Conservation (phyloP, 2,888 invertebrate genomes). For the Agonum fuliginosum region DNA sequence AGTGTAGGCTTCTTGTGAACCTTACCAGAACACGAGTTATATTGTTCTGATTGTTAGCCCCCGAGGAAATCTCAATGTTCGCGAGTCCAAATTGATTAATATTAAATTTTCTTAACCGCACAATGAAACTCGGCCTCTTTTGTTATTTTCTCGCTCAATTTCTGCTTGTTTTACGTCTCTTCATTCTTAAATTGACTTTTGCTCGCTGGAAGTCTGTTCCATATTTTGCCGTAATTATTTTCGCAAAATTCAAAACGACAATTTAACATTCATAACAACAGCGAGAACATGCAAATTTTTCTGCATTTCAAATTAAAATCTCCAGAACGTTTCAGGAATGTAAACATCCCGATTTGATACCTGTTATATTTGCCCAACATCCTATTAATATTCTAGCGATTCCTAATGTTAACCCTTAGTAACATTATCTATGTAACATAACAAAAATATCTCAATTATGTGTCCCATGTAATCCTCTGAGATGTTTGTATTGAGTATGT, state of each 20-base stretch:
- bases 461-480: too few species aligned
- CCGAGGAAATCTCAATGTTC: conserved; percentile 55
- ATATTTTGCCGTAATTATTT: conserved; percentile 17
- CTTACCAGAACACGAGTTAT: not conserved
- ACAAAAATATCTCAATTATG: too few species aligned
- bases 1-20: conserved; percentile 29
- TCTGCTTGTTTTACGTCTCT: conserved; percentile 31
- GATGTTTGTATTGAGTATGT: too few species aligned
- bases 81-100: conserved; percentile 52
- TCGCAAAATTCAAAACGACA: conserved; percentile 2
- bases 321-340: too few species aligned
- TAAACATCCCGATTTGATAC: too few species aligned
- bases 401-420: too few species aligned
- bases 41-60: conserved; percentile 49
- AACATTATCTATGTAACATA: too few species aligned
- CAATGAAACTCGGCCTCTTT: conserved; percentile 33
- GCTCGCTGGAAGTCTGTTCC: not conserved
- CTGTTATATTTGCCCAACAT: too few species aligned
- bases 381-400: too few species aligned
- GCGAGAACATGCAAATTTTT: too few species aligned
- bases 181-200: conserved; percentile 30
- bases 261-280: too few species aligned
- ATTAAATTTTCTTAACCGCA: conserved; percentile 57
- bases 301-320: too few species aligned
- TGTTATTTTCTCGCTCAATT: conserved; percentile 30